phyloP scores from a whole-genome alignment of 2,113 vertebrate genomes.

The Oreochromis aureus region DNA sequence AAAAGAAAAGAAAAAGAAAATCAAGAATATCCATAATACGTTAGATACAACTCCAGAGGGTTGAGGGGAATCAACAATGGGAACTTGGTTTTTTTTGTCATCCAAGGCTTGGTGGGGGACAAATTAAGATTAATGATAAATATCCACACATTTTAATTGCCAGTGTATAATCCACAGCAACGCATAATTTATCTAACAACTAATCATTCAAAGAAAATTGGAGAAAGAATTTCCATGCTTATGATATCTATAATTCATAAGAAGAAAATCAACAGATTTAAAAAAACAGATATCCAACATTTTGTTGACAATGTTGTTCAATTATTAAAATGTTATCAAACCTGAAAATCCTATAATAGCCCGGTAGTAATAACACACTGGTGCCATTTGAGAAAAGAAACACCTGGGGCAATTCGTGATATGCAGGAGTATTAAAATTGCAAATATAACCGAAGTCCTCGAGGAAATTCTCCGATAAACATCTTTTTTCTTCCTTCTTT shows the following conservation, averaged over 20 bases:
- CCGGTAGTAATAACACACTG: background rate
- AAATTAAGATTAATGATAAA: background rate
- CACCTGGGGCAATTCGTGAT: constrained; percentile 14
- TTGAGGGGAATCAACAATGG: background rate
- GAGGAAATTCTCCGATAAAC: background rate
- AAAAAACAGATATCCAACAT: background rate
- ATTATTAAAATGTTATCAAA: constrained; percentile 26
- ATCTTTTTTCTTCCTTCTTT: background rate
- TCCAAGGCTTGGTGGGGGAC: background rate
- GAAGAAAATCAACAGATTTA: constrained; percentile 4
- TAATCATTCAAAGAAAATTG: constrained; percentile 17
- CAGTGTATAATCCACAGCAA: background rate
- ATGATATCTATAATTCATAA: constrained; percentile 23
- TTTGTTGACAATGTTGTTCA: constrained; percentile 13
- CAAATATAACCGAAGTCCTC: constrained; percentile 6
- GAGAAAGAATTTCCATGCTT: background rate
- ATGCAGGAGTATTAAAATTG: constrained; percentile 14
- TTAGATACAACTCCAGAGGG: background rate
- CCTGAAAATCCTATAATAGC: constrained; percentile 16
- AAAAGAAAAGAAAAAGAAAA: background rate
- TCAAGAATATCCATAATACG: background rate
- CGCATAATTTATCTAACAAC: background rate
- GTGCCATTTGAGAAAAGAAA: background rate
- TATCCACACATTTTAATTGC: constrained; percentile 20
- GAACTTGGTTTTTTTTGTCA: background rate